phyloP scores from a whole-genome alignment of 2,888 invertebrate genomes.

The Drosophila paranaensis region DNA sequence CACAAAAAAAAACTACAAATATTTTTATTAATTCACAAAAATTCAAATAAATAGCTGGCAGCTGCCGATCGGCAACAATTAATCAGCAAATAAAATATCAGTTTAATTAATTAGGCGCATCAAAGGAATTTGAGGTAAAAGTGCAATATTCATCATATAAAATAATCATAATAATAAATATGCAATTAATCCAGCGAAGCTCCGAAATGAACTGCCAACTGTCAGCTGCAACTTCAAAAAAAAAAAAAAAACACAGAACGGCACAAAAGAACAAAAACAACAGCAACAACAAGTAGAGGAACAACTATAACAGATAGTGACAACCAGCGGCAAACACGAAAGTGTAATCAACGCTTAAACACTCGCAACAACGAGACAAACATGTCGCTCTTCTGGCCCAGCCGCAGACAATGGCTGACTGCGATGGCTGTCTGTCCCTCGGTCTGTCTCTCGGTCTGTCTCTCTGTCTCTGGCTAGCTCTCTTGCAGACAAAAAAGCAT shows the following conservation, averaged over 20 bases:
- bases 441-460: constrained; percentile 5
- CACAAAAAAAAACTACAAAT: constrained; percentile 13
- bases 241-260: background rate
- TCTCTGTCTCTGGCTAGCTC: constrained; percentile 18
- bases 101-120: constrained; percentile 24
- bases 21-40: constrained; percentile 30
- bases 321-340: constrained; percentile 75
- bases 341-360: constrained; percentile 81
- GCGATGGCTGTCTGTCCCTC: constrained; percentile 24
- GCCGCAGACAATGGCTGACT: constrained; percentile 56
- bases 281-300: constrained; percentile 27
- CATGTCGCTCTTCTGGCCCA: constrained; percentile 56
- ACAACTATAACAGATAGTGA: constrained; percentile 59
- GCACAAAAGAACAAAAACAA: constrained; percentile 8
- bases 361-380: constrained; percentile 70
- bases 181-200: background rate
- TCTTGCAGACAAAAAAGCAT: constrained; percentile 54
- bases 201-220: constrained; percentile 28
- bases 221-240: constrained; percentile 6
- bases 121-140: too few relatives aligned
- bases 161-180: background rate
- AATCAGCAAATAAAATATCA: constrained; percentile 23
- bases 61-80: constrained; percentile 29
- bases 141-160: background rate
- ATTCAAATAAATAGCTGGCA: background rate